Evolutionary conservation across 2,797 vertebrate genomes (phyloP).

Genomic region (Catostomus latipinnis): DNA sequence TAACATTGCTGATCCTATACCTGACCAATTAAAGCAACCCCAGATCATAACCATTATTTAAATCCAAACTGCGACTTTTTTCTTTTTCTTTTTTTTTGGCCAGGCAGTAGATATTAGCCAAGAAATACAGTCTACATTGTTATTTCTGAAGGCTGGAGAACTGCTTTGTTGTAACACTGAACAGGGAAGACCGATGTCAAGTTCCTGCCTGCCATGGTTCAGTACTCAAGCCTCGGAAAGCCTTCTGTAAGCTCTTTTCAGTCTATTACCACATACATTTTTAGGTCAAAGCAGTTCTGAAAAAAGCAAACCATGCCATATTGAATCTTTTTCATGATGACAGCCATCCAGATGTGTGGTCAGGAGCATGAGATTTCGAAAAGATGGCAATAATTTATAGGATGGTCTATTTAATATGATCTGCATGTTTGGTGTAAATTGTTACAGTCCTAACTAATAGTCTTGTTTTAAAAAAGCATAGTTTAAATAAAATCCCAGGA

Average conservation of each 20-base stretch:
- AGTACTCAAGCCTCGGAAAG: not conserved
- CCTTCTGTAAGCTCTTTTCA: slow-evolving; percentile 31
- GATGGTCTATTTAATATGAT: slow-evolving; percentile 34
- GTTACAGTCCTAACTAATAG: slow-evolving; percentile 26
- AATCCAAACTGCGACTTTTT: too few relatives aligned
- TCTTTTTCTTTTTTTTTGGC: too few relatives aligned
- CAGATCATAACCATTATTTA: too few relatives aligned
- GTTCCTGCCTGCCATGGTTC: not conserved
- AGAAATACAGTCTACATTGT: not conserved
- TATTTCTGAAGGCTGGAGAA: slow-evolving; percentile 1
- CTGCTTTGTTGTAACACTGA: not conserved
- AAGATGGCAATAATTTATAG: slow-evolving; percentile 22
- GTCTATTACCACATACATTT: slow-evolving; percentile 41
- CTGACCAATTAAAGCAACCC: too few relatives aligned
- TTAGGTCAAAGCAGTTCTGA: slow-evolving; percentile 29
- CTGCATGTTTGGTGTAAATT: slow-evolving; percentile 3
- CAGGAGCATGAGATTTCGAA: slow-evolving; percentile 15
- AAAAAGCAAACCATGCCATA: slow-evolving; percentile 29
- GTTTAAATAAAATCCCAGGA: slow-evolving; percentile 10
- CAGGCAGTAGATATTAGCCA: not conserved
- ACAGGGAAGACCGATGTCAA: slow-evolving; percentile 11
- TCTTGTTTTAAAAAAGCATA: not conserved
- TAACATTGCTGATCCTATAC: too few relatives aligned
- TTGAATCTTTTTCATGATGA: slow-evolving; percentile 43
- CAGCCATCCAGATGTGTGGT: slow-evolving; percentile 38